Conservation (phyloP, 2,888 invertebrate species). For the Andrena haemorrhoa region DNA sequence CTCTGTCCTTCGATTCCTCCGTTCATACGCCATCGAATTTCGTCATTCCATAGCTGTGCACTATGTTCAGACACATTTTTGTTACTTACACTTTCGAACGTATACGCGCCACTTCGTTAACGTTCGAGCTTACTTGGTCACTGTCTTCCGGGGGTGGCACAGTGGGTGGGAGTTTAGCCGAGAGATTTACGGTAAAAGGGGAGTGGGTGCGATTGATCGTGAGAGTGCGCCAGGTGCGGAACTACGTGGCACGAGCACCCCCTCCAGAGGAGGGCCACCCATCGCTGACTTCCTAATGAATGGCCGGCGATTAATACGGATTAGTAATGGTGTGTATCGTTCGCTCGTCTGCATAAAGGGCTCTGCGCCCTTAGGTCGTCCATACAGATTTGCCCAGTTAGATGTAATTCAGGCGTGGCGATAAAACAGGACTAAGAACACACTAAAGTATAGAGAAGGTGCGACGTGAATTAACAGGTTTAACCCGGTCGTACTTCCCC, state of each 20-base stretch:
- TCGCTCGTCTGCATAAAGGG: conserved; percentile 27
- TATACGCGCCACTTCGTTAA: conserved; percentile 33
- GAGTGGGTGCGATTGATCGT: conserved; percentile 64
- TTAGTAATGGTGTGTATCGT: conserved; percentile 60
- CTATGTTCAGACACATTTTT: conserved; percentile 5
- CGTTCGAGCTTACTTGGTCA: conserved; percentile 54
- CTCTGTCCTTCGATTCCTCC: no score
- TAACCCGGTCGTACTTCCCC: not conserved
- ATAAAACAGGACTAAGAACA: not conserved
- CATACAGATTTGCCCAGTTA: conserved; percentile 6
- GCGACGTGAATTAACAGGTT: not conserved
- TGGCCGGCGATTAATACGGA: conserved; percentile 69
- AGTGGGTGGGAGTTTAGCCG: conserved; percentile 50
- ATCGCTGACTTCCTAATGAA: conserved; percentile 72
- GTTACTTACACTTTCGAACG: conserved; percentile 14
- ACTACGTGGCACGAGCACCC: conserved; percentile 53
- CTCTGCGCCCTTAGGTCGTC: conserved; percentile 14
- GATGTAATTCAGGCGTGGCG: not conserved
- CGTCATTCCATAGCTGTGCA: not conserved
- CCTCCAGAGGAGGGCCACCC: conserved; percentile 35
- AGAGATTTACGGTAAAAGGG: conserved; percentile 68
- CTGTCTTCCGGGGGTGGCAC: conserved; percentile 59
- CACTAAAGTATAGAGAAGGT: no score
- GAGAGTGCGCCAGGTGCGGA: conserved; percentile 68
- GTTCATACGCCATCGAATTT: not conserved